phyloP scores from a whole-genome alignment of 2,113 vertebrate genomes.

The Phalacrocorax brasilianus region DNA sequence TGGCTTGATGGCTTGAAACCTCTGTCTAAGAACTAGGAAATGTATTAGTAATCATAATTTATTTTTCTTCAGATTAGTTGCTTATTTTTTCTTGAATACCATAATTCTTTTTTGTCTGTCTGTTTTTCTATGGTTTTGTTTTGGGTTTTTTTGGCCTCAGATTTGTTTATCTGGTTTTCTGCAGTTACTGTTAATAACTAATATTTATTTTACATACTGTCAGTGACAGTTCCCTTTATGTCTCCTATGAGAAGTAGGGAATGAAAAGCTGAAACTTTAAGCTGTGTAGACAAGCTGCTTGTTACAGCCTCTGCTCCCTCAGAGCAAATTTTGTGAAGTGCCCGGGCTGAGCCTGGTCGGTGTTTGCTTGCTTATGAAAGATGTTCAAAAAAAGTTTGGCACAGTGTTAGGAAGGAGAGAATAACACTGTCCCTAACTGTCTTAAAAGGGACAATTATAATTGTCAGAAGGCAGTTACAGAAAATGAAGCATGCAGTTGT shows the following conservation, averaged over 20 bases:
- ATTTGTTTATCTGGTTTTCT: neutral
- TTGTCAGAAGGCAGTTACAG: neutral
- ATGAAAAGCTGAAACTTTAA: neutral
- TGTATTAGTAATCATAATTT: neutral
- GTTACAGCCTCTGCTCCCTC: neutral
- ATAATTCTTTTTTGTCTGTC: neutral
- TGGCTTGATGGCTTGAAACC: neutral
- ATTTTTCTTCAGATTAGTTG: neutral
- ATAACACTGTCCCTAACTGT: neutral
- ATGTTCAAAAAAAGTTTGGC: neutral
- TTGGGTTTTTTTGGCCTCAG: neutral
- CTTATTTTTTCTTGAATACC: neutral
- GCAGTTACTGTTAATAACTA: neutral
- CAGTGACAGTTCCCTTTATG: neutral
- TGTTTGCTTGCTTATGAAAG: neutral
- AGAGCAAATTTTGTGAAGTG: neutral
- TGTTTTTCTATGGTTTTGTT: neutral
- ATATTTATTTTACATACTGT: neutral
- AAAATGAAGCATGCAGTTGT: conserved; percentile 16
- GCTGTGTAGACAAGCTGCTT: neutral
- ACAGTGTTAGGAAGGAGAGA: neutral
- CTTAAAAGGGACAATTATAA: neutral
- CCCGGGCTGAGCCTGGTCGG: neutral
- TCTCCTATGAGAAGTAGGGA: neutral
- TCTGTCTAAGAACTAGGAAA: neutral